These are phyloP conservation scores for Gephyroberyx darwinii DNA, from an alignment of 2,797 vertebrate genomes.

Conservation along the genomic window DNA sequence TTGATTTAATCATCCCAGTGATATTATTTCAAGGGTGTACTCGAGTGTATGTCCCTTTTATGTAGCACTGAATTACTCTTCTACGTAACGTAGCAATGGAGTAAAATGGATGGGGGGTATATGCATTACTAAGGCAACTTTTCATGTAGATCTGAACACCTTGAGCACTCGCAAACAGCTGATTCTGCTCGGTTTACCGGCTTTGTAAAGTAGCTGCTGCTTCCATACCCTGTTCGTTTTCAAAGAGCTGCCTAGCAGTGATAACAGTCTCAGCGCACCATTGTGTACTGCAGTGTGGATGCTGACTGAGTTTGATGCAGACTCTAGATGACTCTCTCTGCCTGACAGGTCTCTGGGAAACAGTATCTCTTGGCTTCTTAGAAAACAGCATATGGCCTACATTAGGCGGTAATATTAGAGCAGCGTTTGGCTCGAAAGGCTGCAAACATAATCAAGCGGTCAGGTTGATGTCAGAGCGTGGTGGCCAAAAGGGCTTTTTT, in stretches of 20 bases:
- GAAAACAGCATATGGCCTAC: slow-evolving; percentile 64
- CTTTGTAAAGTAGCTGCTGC: slow-evolving; percentile 52
- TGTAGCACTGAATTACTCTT: slow-evolving; percentile 5
- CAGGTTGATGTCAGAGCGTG: slow-evolving; percentile 65
- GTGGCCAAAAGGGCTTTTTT: slow-evolving; percentile 67
- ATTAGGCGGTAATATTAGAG: slow-evolving; percentile 70
- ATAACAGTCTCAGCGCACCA: slow-evolving; percentile 20
- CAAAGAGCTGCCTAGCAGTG: slow-evolving; percentile 32
- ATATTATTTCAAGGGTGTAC: slow-evolving; percentile 1
- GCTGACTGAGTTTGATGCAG: slow-evolving; percentile 40
- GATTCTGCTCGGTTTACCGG: slow-evolving; percentile 22
- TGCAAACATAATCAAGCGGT: slow-evolving; percentile 71
- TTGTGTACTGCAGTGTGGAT: slow-evolving; percentile 30
- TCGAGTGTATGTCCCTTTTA: background rate
- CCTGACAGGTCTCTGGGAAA: slow-evolving; percentile 64
- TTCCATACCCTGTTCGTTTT: slow-evolving; percentile 30
- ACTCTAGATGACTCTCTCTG: slow-evolving; percentile 36
- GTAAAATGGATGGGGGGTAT: background rate
- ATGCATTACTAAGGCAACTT: slow-evolving; percentile 5
- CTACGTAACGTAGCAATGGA: background rate
- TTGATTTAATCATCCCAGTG: slow-evolving; percentile 8
- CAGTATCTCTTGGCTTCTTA: slow-evolving; percentile 60
- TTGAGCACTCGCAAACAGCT: slow-evolving; percentile 29
- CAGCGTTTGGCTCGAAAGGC: slow-evolving; percentile 51
- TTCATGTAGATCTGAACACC: slow-evolving; percentile 32